phyloP scores from a whole-genome alignment of 2,797 vertebrate species.

The Cossypha polioptera region DNA sequence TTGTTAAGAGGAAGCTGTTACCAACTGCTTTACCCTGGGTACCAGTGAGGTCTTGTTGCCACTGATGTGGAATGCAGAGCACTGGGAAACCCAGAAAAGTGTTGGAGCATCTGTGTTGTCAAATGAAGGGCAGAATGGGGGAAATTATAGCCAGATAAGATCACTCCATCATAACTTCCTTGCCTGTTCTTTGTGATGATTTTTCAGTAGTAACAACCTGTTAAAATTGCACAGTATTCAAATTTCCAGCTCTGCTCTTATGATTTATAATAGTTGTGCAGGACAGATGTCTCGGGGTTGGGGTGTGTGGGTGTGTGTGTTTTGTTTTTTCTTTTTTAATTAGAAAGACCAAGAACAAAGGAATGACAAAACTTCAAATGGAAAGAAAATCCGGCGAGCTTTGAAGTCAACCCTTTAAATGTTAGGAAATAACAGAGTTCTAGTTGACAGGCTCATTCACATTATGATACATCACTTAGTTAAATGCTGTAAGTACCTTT shows the following conservation, averaged over 20 bases:
- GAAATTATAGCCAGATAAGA: not conserved
- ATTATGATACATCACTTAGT: not conserved
- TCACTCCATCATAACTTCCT: not conserved
- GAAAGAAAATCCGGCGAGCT: not conserved
- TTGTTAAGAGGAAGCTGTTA: not conserved
- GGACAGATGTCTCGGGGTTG: not conserved
- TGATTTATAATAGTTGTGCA: not conserved
- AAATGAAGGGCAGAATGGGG: not conserved
- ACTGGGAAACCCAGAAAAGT: not conserved
- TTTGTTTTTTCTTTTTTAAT: not conserved
- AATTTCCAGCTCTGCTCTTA: not conserved
- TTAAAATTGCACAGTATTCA: not conserved
- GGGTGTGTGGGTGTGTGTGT: not conserved
- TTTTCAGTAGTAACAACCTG: not conserved
- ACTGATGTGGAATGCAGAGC: not conserved
- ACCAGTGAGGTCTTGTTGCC: not conserved
- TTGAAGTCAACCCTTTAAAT: not conserved
- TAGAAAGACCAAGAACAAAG: not conserved
- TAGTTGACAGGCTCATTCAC: not conserved
- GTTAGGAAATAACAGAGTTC: not conserved
- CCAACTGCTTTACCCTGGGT: not conserved
- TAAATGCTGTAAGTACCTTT: not conserved
- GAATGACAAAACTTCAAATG: not conserved
- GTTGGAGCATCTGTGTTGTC: constrained; percentile 12
- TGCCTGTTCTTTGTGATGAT: not conserved